Base-by-base conservation (phyloP, 2,888 invertebrate species). In the Apoda limacodes region DNA sequence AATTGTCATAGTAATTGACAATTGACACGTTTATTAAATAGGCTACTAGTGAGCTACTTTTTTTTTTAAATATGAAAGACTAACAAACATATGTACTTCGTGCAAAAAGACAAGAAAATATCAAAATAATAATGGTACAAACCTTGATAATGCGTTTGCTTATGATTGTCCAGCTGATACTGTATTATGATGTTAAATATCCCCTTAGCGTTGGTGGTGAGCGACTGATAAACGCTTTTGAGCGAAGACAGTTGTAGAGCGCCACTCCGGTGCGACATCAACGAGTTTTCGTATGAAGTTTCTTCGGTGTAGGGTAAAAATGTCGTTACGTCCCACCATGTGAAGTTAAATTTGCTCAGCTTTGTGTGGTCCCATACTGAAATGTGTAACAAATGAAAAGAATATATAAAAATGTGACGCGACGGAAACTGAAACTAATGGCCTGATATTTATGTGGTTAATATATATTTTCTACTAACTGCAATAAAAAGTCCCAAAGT, bases 241-340 rank as follows among this genome's bases (percentile, higher is more conserved):
- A 98, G 82, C 0, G 97, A 95, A 1, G 93, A 89, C 15, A 97
- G 74, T 5, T 93, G 91, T 26, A 94, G 63, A 2, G 85, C 85
- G 12, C 90, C 90, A 13, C 90, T 88, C 41, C 89, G 87, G 48
- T 92, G 90, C 0, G 92, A 87, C 71, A 95, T 80, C 40, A 95
- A 69, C 0, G 93, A 93, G 57, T 89, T 91, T 64, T 95, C 93
- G 49, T 86, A 93, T 0, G 90, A 88, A 0, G 92, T 93, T 69
- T 97, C 97, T 45, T 90, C 88, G 0, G 76, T 72, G 57, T 98
- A 98, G 0, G 92, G 88, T 37, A 87, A 60, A 65, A 91, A 91
- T 0, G 94, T 93, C 0, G 95, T 94, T 3, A 88, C 88, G 58
- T 97, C 94, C 85, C 90, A 92, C 93, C 95, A 96, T 3, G 90